Evolutionary conservation across 2,797 vertebrate species (phyloP).

Genomic region (Chloroceryle amazona): DNA sequence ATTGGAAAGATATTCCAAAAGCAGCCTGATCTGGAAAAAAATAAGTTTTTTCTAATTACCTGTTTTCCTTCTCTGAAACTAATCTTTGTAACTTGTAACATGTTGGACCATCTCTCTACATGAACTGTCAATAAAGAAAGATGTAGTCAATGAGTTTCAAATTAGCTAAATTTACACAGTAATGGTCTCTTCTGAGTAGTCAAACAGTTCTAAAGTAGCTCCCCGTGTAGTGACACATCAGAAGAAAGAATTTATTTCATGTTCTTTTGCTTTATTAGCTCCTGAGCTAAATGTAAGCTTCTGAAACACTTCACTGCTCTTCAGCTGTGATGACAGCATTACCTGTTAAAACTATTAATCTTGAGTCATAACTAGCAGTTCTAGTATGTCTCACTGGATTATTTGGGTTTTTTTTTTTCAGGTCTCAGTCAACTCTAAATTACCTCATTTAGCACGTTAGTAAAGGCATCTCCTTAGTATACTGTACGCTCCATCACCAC

Average conservation of each 20-base stretch:
- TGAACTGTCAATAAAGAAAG: constrained; percentile 20
- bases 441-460: neutral
- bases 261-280: neutral
- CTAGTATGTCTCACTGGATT: neutral
- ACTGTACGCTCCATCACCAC: neutral
- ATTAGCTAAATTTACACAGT: constrained; percentile 29
- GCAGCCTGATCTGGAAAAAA: neutral
- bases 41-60: neutral
- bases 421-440: neutral
- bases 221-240: neutral
- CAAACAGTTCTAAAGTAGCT: neutral
- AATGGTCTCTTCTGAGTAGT: neutral
- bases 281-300: too few species aligned
- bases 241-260: constrained; percentile 3
- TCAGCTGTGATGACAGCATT: constrained; percentile 9
- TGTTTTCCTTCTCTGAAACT: neutral
- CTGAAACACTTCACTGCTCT: constrained; percentile 49
- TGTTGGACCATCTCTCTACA: neutral
- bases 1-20: neutral
- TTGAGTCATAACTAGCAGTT: neutral
- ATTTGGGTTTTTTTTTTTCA: neutral
- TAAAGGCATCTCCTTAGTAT: neutral
- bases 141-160: constrained; percentile 19
- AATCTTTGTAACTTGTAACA: neutral
- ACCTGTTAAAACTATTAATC: neutral